Percentiles rank a stretch among this genome's conserved stretches.
Evolutionary conservation across 2,113 vertebrate species (phyloP).

Genomic region (Australoheros scitulus): DNA sequence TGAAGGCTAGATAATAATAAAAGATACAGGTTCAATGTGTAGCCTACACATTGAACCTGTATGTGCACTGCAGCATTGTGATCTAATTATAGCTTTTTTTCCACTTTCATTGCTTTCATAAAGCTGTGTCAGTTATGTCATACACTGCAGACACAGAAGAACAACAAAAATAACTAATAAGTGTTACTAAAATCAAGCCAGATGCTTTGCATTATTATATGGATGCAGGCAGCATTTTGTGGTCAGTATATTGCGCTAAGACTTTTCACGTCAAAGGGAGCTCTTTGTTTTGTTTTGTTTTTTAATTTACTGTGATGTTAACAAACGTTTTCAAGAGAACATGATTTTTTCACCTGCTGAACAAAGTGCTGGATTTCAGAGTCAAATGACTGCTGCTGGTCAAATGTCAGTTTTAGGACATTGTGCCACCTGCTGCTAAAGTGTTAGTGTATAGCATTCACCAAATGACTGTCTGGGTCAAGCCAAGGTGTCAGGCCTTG

Average conservation of each 20-base stretch:
- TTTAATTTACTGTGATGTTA: background rate
- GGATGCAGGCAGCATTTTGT: background rate
- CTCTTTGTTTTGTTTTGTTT: background rate
- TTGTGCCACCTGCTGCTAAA: slow-evolving; percentile 65
- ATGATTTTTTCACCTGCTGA: slow-evolving; percentile 9
- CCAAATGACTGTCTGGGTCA: slow-evolving; percentile 66
- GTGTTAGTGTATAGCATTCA: slow-evolving; percentile 62
- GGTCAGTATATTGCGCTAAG: slow-evolving; percentile 12
- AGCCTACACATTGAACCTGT: background rate
- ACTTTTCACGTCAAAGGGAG: background rate
- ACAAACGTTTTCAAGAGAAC: slow-evolving; percentile 4
- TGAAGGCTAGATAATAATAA: background rate
- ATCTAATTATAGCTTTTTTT: slow-evolving; percentile 56
- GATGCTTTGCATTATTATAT: slow-evolving; percentile 27
- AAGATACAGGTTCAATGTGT: background rate
- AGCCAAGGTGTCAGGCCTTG: slow-evolving; percentile 53
- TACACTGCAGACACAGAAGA: background rate
- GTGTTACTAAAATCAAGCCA: slow-evolving; percentile 44
- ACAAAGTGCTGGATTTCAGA: slow-evolving; percentile 56
- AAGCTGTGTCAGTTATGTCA: slow-evolving; percentile 47
- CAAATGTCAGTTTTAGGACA: slow-evolving; percentile 66
- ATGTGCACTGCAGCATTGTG: slow-evolving; percentile 33
- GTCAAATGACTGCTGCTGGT: slow-evolving; percentile 38
- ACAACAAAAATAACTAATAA: slow-evolving; percentile 53
- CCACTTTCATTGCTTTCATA: slow-evolving; percentile 55